Evolutionary conservation across 2,888 invertebrate genomes (phyloP), one percentile per base, ranked within the genome.

Genomic region (Latrodectus elegans): DNA sequence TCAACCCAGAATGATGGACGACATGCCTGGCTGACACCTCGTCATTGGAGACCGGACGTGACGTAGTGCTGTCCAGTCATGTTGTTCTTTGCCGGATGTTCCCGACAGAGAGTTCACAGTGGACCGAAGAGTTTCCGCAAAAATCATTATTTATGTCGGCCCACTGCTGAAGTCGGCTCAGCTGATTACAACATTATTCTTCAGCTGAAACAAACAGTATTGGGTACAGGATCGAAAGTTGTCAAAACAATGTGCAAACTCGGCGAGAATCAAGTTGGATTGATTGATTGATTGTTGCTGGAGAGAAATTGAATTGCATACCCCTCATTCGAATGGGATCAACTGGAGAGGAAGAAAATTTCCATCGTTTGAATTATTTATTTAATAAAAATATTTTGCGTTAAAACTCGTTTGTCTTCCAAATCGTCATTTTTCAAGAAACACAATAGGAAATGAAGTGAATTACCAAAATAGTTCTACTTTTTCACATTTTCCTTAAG

Each of bases 11-110:
- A 72, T 80, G 80, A 72, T 72, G 72, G 80, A 80, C 49, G 80
- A 65, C 64, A 64, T 72, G 80, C 52, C 55, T 70, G 9, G 17
- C 60, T 80, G 80, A 80, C 80, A 80, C 80, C 80, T 80, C 80
- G 72, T 80, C 80, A 72, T 80, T 49, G 64, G 72, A 51, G 72
- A 65, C 80, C 80, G 80, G 80, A 80, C 71, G 80, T 80, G 65
- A 65, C 72, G 80, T 72, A 64, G 67, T n/a, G 49, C 60, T 22
- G 60, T 51, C 72, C 72, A 22, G 65, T 17, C 72, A 49, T 64
- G 60, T 60, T 64, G 17, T 17, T 67, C 11, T 71, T 80, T 60
- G 72, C 64, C 80, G 80, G 80, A 80, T 80, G 80, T 80, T 80
- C 55, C 52, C 49, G 72, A 72, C 80, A 65, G 60, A 60, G 60